Evolutionary conservation across 2,113 vertebrate species (phyloP), one percentile per base, ranked within the genome.

Genomic region (Amphilophus citrinellus): DNA sequence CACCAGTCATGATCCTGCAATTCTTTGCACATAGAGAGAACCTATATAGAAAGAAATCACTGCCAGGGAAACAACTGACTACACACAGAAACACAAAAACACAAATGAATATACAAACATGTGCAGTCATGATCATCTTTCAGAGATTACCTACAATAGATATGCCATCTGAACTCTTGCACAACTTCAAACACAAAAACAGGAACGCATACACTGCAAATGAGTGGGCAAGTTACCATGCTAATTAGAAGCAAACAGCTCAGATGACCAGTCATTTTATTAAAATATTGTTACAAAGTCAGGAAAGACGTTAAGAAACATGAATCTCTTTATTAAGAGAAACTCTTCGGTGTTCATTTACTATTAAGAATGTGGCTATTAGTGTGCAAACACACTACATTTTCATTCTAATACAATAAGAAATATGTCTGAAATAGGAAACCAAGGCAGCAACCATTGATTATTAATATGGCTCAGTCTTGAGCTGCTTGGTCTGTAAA

Each of bases 181-280:
- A 57, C 22, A 81, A 39, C 53, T 71, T 82, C 57, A 88, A 50
- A 79, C 50, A 66, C 56, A 58, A 37, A 80, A 44, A 76, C 24
- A 6, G 30, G 17, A 44, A 71, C 24, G 20, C 47, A n/a, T 73
- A 32, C 24, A 2, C 22, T 35, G 14, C 60, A 27, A 56, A 73
- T 50, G 10, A 27, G 17, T 76, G 53, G 76, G 24, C 8, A 39
- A 30, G 27, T 9, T 56, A 66, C 10, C 57, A 62, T 32, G 44
- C 27, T 14, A 71, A 39, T n/a, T 60, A 13, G 47, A 68, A 39
- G 9, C 57, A 62, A 77, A 14, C 30, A 58, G n/a, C 42, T 73
- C 68, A 20, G 53, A 30, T 32, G 24, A 53, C 32, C 27, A 73
- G 68, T 53, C 2, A 0, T 32, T 73, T 53, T 32, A 53, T 53